Evolutionary conservation across 1,140 invertebrate genomes (phyloP).

Genomic region (Asobara japonica): DNA sequence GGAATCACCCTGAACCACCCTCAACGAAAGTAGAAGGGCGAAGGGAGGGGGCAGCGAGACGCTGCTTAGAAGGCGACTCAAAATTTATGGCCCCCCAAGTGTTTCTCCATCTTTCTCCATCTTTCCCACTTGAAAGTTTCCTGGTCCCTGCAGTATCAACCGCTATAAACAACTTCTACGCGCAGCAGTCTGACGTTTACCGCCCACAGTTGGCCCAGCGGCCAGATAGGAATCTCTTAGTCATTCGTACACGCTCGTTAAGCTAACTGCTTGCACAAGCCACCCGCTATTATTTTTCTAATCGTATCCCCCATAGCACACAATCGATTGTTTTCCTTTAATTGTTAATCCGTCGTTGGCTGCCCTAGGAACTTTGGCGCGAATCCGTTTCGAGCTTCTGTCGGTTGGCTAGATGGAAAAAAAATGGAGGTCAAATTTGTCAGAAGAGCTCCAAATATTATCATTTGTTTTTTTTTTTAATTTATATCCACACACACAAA

Average conservation of each 20-base stretch:
- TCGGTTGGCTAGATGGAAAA: too few relatives aligned
- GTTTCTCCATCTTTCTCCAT: constrained; percentile 28
- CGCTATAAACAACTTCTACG: constrained; percentile 57
- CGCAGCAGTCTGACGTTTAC: constrained; percentile 46
- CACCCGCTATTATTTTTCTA: constrained; percentile 29
- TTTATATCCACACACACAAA: too few relatives aligned
- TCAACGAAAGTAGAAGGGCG: constrained; percentile 3
- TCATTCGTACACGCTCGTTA: constrained; percentile 54
- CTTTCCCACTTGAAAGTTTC: constrained; percentile 53
- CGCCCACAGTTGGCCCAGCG: constrained; percentile 46
- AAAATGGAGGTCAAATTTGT: too few relatives aligned
- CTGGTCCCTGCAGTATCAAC: constrained; percentile 42
- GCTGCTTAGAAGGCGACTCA: background rate
- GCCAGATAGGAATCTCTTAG: constrained; percentile 54
- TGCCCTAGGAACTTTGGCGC: too few relatives aligned
- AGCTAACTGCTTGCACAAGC: constrained; percentile 44
- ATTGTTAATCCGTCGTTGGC: background rate
- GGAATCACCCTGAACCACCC: constrained; percentile 29
- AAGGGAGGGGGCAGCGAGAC: background rate
- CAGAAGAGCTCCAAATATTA: too few relatives aligned
- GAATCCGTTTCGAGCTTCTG: too few relatives aligned
- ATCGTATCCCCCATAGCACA: constrained; percentile 3
- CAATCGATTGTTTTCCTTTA: background rate
- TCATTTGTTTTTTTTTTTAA: too few relatives aligned
- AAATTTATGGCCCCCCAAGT: constrained; percentile 28